Evolutionary conservation across 1,140 invertebrate genomes (phyloP).

Genomic region (Monochamus saltuarius): DNA sequence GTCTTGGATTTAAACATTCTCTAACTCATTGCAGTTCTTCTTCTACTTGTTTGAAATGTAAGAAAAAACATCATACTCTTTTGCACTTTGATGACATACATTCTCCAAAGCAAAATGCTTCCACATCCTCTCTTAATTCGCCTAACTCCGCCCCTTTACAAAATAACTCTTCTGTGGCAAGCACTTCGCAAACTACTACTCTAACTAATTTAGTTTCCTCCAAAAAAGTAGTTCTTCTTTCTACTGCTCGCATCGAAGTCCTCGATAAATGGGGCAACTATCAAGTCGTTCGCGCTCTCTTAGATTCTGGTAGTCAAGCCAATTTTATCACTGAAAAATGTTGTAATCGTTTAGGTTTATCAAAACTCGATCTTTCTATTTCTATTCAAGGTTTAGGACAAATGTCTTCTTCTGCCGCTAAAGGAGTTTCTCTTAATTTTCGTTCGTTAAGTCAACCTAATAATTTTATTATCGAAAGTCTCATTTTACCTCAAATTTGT

Average conservation of each 20-base stretch:
- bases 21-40: conserved; percentile 2
- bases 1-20: conserved; percentile 9
- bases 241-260: conserved; percentile 10
- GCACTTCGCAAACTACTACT: not conserved
- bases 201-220: not conserved
- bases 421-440: not conserved
- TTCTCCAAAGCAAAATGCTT: not conserved
- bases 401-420: not conserved
- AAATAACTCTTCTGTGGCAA: not conserved
- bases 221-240: conserved; percentile 11
- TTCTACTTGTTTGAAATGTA: conserved; percentile 4
- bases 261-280: conserved; percentile 6
- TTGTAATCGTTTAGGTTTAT: conserved; percentile 8
- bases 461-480: not conserved
- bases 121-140: not conserved
- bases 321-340: conserved; percentile 16
- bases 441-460: not conserved
- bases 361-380: not conserved
- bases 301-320: conserved; percentile 5
- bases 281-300: not conserved
- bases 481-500: conserved; percentile 3
- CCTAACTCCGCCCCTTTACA: not conserved
- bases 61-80: conserved; percentile 9
- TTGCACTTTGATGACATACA: conserved; percentile 1
- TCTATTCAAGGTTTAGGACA: not conserved